phyloP scores from a whole-genome alignment of 2,113 vertebrate genomes.

The Suricata suricatta region DNA sequence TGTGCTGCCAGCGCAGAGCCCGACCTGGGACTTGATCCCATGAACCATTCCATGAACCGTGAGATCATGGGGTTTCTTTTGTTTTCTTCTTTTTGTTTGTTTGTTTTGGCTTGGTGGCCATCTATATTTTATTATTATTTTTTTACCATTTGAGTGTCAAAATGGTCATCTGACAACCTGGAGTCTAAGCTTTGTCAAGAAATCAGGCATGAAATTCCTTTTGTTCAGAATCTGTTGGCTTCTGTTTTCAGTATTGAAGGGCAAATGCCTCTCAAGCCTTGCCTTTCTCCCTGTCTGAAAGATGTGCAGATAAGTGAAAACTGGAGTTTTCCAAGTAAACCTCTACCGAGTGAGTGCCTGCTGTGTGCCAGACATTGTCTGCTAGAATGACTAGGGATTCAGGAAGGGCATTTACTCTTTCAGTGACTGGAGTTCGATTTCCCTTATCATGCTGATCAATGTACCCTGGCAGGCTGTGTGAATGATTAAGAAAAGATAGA shows the following conservation, averaged over 20 bases:
- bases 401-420: neutral
- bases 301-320: neutral
- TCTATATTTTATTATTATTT: neutral
- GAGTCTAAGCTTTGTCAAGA: slow-evolving; percentile 3
- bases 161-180: neutral
- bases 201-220: slow-evolving; percentile 6
- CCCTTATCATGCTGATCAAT: neutral
- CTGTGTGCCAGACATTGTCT: neutral
- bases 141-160: neutral
- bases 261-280: neutral
- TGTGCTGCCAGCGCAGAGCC: no score
- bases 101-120: neutral
- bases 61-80: neutral
- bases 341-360: neutral
- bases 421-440: neutral
- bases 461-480: neutral
- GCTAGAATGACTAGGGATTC: neutral
- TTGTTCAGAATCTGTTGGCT: neutral
- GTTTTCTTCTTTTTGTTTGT: neutral
- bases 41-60: no score
- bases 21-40: no score
- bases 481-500: neutral
- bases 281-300: neutral
- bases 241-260: neutral
- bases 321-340: neutral